These are phyloP conservation scores for Tribolium freemani DNA, from an alignment of 2,888 invertebrate species.

Conservation along the genomic window DNA sequence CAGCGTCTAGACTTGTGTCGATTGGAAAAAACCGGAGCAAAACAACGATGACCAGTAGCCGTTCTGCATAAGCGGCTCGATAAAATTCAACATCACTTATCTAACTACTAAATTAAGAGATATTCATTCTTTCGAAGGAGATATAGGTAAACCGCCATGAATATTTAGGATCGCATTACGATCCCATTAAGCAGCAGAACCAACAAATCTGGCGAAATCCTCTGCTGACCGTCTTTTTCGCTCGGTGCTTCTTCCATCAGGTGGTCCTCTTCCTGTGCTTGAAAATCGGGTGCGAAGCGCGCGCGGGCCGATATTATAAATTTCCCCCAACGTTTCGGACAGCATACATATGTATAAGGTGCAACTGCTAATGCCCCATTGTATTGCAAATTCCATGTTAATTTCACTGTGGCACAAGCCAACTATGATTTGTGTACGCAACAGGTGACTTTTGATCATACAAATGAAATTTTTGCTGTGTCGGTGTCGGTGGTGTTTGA, in stretches of 20 bases:
- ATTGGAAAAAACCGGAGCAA: constrained; percentile 4
- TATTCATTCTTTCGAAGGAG: constrained; percentile 7
- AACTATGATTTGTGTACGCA: constrained; percentile 64
- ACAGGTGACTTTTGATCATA: constrained; percentile 60
- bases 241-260: constrained; percentile 6
- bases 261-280: constrained; percentile 7
- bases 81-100: constrained; percentile 6
- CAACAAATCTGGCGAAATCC: background rate
- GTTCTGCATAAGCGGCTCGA: background rate
- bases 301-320: constrained; percentile 55
- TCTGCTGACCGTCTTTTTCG: background rate
- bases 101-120: constrained; percentile 10
- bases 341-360: constrained; percentile 67
- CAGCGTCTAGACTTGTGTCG: constrained; percentile 8
- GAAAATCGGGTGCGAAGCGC: constrained; percentile 3
- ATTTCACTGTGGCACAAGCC: constrained; percentile 64
- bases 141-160: constrained; percentile 11
- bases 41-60: constrained; percentile 1
- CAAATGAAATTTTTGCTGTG: constrained; percentile 17
- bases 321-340: constrained; percentile 63
- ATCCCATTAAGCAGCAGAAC: background rate
- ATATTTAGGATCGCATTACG: background rate
- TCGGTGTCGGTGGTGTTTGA: background rate
- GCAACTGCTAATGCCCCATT: constrained; percentile 68
- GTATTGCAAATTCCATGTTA: constrained; percentile 69